These are phyloP conservation scores for Tauraco hartlaubi DNA, from an alignment of 2,797 vertebrate species.

Conservation along the genomic window DNA sequence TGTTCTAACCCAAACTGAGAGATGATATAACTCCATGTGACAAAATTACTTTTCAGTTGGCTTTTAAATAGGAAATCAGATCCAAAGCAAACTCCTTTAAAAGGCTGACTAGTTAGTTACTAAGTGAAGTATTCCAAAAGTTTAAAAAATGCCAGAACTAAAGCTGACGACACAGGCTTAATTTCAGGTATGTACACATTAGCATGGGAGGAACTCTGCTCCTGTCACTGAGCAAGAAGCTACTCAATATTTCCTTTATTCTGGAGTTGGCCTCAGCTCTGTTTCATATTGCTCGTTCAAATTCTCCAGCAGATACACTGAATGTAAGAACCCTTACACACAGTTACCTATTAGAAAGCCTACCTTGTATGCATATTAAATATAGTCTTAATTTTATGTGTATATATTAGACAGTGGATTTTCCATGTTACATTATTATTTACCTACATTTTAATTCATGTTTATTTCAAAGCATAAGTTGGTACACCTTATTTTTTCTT, in stretches of 20 bases:
- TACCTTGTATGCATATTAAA: neutral
- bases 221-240: neutral
- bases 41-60: neutral
- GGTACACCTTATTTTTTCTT: neutral
- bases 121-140: neutral
- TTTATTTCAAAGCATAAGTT: neutral
- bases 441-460: neutral
- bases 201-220: neutral
- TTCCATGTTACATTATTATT: neutral
- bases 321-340: neutral
- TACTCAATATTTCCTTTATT: neutral
- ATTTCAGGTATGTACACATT: neutral
- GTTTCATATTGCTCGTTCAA: neutral
- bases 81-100: neutral
- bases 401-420: neutral
- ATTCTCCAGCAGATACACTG: neutral
- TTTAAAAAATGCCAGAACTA: neutral
- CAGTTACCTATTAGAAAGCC: neutral
- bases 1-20: neutral
- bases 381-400: neutral
- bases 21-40: neutral
- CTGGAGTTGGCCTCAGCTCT: neutral
- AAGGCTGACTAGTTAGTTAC: neutral
- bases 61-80: neutral
- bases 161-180: neutral